Base-by-base conservation (phyloP, 2,113 vertebrate genomes). In the Synchiropus splendidus region DNA sequence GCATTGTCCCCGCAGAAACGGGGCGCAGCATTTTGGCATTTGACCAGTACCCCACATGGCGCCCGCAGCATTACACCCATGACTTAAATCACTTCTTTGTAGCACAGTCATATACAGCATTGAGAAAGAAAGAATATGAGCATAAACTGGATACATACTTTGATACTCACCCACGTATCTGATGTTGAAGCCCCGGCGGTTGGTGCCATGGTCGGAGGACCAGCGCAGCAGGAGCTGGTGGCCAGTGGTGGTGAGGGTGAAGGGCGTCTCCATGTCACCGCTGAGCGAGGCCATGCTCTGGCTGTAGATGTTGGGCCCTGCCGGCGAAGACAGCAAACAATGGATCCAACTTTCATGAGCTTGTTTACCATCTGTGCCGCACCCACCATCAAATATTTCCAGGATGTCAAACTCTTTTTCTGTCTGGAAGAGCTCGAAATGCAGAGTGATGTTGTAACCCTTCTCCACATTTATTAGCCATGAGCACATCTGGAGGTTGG, bases 371-470 rank as follows among this genome's bases (percentile, higher is more conserved):
- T 16, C 4, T 6, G 36, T 11, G 30, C 13, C n/a, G 30, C 6
- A 54, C 75, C 16, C 53, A 98, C 94, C 94, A 75, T 98, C 94
- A 83, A 93, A 98, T 81, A 96, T 90, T 79, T 98, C 94, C 72
- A 98, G 85, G 78, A 97, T 89, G 79, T 98, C 94, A 85, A 96
- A 98, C 70, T 98, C 92, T 46, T 94, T 98, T 82, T 98, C 93
- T 16, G 92, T 97, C 68, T 97, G 94, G 80, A 98, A 98, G 72
- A 92, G 91, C 71, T 95, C 88, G n/a, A 98, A 89, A 81, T 91
- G 89, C 77, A 98, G 86, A 59, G 89, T 93, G 77, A 98, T 89
- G 60, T 98, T 98, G 72, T 98, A 97, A 38, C 92, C 94, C 66
- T 96, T 96, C 84, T 98, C 94, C 67, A 97, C 93, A 2, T 88